A percentile compares a stretch with the other conserved stretches of the same genome.
These are phyloP conservation scores for Sesamia inferens DNA, from an alignment of 2,888 invertebrate species.

Conservation along the genomic window DNA sequence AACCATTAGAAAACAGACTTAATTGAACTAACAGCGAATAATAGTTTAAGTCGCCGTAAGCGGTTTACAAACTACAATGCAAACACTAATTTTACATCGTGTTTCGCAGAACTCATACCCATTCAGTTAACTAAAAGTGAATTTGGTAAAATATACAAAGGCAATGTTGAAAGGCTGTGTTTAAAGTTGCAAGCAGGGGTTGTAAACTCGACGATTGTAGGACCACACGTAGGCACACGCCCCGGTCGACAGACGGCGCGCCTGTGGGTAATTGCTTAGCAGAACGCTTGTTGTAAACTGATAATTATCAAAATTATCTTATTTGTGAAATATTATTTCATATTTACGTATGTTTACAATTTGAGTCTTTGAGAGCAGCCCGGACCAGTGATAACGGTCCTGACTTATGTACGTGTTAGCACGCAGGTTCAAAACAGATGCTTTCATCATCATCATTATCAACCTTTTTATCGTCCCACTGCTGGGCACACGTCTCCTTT, in stretches of 20 bases:
- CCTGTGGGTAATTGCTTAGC: conserved; percentile 71
- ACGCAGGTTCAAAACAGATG: too few relatives aligned
- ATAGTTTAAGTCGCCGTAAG: conserved; percentile 48
- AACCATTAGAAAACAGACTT: conserved; percentile 36
- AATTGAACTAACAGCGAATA: conserved; percentile 32
- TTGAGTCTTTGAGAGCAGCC: too few relatives aligned
- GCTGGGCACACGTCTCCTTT: too few relatives aligned
- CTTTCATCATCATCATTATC: too few relatives aligned
- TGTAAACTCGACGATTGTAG: conserved; percentile 47
- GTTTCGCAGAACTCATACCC: conserved; percentile 51
- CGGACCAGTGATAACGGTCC: too few relatives aligned
- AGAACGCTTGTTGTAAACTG: conserved; percentile 67
- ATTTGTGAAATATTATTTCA: conserved; percentile 47
- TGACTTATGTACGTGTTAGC: too few relatives aligned
- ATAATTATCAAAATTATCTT: conserved; percentile 68
- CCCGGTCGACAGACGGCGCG: conserved; percentile 42
- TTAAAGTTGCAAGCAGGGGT: conserved; percentile 60
- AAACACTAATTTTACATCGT: conserved; percentile 48
- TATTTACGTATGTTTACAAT: conserved; percentile 9
- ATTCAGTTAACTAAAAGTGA: conserved; percentile 59
- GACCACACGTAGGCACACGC: conserved; percentile 49
- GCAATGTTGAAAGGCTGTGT: conserved; percentile 53
- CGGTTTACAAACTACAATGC: conserved; percentile 55
- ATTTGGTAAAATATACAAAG: conserved; percentile 63
- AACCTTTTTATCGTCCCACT: too few relatives aligned